A percentile compares a stretch with the other conserved stretches of the same genome.
These are phyloP conservation scores for Xyrauchen texanus DNA, from an alignment of 2,113 vertebrate species.

Conservation along the genomic window DNA sequence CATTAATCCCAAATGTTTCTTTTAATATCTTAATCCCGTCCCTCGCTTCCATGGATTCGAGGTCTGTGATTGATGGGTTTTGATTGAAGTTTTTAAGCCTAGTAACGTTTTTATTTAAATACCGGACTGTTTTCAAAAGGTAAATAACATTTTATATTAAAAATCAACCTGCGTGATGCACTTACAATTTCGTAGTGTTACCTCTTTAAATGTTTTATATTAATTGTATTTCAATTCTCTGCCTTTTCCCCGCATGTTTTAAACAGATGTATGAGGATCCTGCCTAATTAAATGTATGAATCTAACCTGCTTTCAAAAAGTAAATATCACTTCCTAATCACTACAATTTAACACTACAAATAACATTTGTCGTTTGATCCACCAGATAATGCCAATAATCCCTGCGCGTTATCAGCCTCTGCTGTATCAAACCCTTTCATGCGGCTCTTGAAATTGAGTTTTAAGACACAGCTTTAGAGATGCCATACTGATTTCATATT, in stretches of 20 bases:
- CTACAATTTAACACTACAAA: constrained; percentile 53
- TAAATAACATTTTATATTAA: no score
- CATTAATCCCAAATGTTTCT: no score
- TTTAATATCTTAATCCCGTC: constrained; percentile 18
- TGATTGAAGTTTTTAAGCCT: background rate
- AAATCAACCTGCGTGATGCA: no score
- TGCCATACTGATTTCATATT: constrained; percentile 72
- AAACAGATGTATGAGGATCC: no score
- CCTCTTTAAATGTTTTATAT: no score
- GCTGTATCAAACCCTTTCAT: constrained; percentile 50
- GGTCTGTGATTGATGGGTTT: background rate
- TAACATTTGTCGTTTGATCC: constrained; percentile 49
- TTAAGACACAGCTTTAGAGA: constrained; percentile 58
- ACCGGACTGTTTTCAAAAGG: no score
- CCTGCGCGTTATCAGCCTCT: constrained; percentile 51
- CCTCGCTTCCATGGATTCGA: background rate
- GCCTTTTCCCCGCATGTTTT: no score
- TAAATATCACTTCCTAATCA: constrained; percentile 40
- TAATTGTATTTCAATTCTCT: no score
- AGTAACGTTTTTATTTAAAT: no score
- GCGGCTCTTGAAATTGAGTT: constrained; percentile 58
- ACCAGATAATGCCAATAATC: constrained; percentile 53
- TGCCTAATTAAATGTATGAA: background rate
- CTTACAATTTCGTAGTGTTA: no score
- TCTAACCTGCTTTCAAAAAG: no score